These are phyloP conservation scores for Periophthalmodon schlosseri DNA, from an alignment of 2,113 vertebrate genomes.

Conservation along the genomic window DNA sequence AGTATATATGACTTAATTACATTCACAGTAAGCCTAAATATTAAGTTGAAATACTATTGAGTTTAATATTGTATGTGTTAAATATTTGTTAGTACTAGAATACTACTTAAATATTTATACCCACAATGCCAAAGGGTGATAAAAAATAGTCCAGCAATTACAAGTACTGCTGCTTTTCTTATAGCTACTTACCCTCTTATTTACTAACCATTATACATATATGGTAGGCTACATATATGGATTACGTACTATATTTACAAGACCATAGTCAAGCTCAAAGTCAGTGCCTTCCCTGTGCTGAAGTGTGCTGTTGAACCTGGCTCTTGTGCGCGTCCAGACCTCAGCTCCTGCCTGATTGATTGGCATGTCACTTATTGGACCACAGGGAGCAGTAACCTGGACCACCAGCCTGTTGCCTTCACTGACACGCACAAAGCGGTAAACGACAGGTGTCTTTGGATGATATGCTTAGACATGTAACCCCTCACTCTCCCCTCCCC, in stretches of 20 bases:
- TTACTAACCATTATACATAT: no score
- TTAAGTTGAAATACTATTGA: no score
- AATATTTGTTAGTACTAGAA: no score
- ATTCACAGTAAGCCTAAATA: no score
- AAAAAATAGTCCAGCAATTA: no score
- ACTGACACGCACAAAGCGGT: slow-evolving; percentile 23
- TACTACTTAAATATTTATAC: no score
- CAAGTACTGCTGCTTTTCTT: no score
- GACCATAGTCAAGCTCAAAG: not conserved
- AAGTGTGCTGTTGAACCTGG: slow-evolving; percentile 37
- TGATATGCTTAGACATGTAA: slow-evolving; percentile 52
- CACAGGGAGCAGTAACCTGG: slow-evolving; percentile 38
- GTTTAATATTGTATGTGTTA: no score
- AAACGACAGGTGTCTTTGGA: slow-evolving; percentile 60
- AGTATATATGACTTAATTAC: no score
- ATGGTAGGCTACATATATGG: no score
- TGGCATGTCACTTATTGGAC: slow-evolving; percentile 40
- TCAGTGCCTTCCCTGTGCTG: not conserved
- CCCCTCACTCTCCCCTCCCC: slow-evolving; percentile 32
- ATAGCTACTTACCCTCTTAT: no score
- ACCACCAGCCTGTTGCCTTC: slow-evolving; percentile 38
- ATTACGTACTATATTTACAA: not conserved
- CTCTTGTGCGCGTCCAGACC: slow-evolving; percentile 18
- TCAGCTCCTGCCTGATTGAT: slow-evolving; percentile 40
- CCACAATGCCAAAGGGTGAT: no score